Evolutionary conservation across 2,113 vertebrate genomes (phyloP), one percentile per base, ranked within the genome.

Genomic region (Sialia sialis): DNA sequence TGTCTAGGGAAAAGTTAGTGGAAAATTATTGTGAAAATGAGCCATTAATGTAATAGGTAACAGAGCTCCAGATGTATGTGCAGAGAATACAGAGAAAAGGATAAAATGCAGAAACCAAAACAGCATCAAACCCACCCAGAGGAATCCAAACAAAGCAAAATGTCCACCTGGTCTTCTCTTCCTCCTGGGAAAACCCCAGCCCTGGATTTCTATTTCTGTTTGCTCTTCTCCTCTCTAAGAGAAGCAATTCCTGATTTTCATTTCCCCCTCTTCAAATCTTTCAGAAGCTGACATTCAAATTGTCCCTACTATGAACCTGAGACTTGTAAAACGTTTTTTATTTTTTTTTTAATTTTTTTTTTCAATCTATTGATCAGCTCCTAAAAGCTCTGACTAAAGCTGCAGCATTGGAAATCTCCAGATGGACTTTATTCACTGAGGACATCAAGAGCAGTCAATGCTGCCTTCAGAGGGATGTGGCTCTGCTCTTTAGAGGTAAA

Each of bases 341-440:
- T 27, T 51, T 7, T 11, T 4, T 15, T 17, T n/a, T n/a, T n/a
- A n/a, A n/a, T 13, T 23, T 48, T 51, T 51, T 51, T 27, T 51
- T 16, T 11, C 23, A 46, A 55, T 36, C 21, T 94, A 75, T 93
- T 68, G 87, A 94, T 94, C 48, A 82, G 48, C 32, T 55, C 30
- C 18, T 84, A 59, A 89, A 86, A 62, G 8, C 64, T 49, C 68
- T 39, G 4, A 8, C 23, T 81, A 5, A 52, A 66, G 48, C 34
- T 7, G 10, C 14, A 44, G 10, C 43, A 4, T 58, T 20, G 81
- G 12, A 92, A 86, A 30, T n/a, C 54, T 46, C 0, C 39, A 30
- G 77, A 32, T 54, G 25, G 77, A 16, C 16, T 84, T 78, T 67
- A 84, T 78, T 87, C 75, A 51, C 59, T 27, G 64, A 32, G 56